Base-by-base conservation (phyloP, 2,113 vertebrate species). In the Solea solea region DNA sequence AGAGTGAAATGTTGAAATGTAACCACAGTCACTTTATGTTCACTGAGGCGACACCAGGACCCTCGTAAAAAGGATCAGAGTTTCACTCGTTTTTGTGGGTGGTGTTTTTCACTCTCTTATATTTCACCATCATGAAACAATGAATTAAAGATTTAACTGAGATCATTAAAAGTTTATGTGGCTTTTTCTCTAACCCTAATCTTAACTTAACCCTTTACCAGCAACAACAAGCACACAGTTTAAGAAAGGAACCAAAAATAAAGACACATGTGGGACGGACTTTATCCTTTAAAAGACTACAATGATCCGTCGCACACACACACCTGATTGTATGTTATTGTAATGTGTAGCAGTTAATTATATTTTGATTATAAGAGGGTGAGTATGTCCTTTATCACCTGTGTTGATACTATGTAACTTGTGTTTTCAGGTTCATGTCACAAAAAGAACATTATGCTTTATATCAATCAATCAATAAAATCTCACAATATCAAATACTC, bases 171-270 rank as follows among this genome's bases (percentile, higher is more conserved):
- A 66, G 66, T 39, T 6, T 63, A 76, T 27, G 59, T 40, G 16
- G 71, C 74, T 80, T 82, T 65, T 34, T 34, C 21, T 21, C 21
- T 21, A 21, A 21, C 21, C 21, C 1, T 21, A 21, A 21, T 21
- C 21, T 21, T 21, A 21, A 21, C 21, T 21, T 21, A 21, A 21
- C 21, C 21, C 21, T 21, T 21, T 21, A 21, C 21, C 21, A 21
- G 21, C 21, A 21, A 21, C 21, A 21, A 21, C 21, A 21, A 21
- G 21, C 21, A 21, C 21, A 21, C 21, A 21, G 63, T 74, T 72
- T 73, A 78, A 62, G 74, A 65, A 72, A 51, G 76, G 53, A 16
- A 80, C 78, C 74, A 56, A 79, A 82, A 86, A 86, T 88, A 88
- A 78, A 80, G 66, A 55, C 73, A 74, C 75, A 74, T 76, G 41